phyloP scores from a whole-genome alignment of 2,797 vertebrate genomes.

The Tachyglossus aculeatus region DNA sequence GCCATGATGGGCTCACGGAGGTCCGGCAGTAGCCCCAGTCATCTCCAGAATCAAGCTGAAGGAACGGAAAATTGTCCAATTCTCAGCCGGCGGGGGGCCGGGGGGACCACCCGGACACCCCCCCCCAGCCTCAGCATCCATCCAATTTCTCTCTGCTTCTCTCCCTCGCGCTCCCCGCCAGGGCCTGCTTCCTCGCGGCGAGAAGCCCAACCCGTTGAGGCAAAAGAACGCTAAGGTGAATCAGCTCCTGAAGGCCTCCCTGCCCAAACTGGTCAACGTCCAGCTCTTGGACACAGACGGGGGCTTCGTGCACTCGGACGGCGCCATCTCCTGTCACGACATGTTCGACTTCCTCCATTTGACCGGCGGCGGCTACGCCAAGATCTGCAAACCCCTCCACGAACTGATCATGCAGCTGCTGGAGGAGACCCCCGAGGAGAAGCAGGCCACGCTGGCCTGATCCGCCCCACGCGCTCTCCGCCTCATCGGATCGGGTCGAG shows the following conservation, averaged over 20 bases:
- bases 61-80: no score
- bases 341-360: constrained; percentile 99
- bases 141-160: constrained; percentile 5
- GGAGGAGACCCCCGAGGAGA: constrained; percentile 94
- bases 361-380: constrained; percentile 86
- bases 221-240: constrained; percentile 93
- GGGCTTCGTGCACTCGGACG: constrained; percentile 91
- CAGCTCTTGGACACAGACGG: constrained; percentile 87
- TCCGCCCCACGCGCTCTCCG: constrained; percentile 46
- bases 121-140: no score
- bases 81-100: no score
- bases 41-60: no score
- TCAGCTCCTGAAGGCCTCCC: constrained; percentile 80
- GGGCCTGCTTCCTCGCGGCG: constrained; percentile 93
- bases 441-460: constrained; percentile 90
- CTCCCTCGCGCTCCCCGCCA: constrained; percentile 60
- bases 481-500: constrained; percentile 72
- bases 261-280: constrained; percentile 84
- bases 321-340: constrained; percentile 89
- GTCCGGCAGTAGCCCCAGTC: no score
- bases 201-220: constrained; percentile 91
- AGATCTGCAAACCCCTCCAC: constrained; percentile 88
- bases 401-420: constrained; percentile 97
- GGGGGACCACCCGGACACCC: not conserved
- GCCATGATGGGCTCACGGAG: no score